Conservation (phyloP, 2,113 vertebrate species). For the Strigops habroptila region DNA sequence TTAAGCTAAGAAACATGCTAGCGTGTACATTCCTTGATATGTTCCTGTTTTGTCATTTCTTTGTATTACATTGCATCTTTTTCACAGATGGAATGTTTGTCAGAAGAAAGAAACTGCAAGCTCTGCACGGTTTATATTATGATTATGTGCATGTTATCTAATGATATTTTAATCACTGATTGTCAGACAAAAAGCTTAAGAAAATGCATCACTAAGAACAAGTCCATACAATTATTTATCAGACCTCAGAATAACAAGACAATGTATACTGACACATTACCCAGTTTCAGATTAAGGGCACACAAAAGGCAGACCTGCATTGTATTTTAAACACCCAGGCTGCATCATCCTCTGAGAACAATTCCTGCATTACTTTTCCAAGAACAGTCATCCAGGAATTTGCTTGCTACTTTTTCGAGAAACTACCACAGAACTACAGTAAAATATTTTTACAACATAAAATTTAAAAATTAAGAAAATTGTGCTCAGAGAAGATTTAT, state of each 20-base stretch:
- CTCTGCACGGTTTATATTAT: neutral
- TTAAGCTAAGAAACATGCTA: neutral
- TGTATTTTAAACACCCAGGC: neutral
- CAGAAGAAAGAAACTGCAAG: conserved; percentile 2
- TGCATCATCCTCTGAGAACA: neutral
- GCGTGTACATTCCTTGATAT: neutral
- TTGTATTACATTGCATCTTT: conserved; percentile 16
- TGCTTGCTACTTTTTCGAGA: neutral
- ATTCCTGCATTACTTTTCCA: neutral
- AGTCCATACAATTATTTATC: neutral
- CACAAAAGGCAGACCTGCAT: conserved; percentile 41
- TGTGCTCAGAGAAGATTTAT: neutral
- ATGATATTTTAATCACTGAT: neutral
- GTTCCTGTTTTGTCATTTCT: conserved; percentile 7
- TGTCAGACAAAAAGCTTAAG: neutral
- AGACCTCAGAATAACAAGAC: neutral
- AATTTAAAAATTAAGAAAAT: neutral
- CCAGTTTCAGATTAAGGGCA: conserved; percentile 19
- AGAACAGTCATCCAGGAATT: neutral
- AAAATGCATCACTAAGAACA: neutral
- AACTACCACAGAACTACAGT: neutral
- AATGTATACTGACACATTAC: neutral
- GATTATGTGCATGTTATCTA: neutral
- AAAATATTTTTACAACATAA: neutral
- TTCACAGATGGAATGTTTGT: neutral